phyloP scores from a whole-genome alignment of 2,888 invertebrate genomes.

The Norana najaformis region DNA sequence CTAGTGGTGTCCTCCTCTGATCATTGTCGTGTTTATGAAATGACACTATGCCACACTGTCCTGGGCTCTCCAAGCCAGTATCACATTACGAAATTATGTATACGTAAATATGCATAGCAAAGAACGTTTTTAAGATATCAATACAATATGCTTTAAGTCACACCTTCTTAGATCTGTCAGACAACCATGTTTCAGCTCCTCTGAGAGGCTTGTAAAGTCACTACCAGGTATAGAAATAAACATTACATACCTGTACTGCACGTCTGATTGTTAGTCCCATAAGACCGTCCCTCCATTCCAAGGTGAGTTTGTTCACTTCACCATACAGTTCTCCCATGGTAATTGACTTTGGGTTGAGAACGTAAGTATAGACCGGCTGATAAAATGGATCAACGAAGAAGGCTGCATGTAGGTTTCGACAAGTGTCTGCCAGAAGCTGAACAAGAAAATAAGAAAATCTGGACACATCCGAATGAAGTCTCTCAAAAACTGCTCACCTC shows the following conservation, averaged over 20 bases:
- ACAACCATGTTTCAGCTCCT: neutral
- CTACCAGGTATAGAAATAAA: too few species aligned
- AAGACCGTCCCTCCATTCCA: slow-evolving; percentile 89
- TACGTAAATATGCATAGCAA: too few species aligned
- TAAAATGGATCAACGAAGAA: slow-evolving; percentile 66
- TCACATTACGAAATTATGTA: neutral
- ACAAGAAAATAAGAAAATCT: slow-evolving; percentile 5
- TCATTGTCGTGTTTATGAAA: neutral
- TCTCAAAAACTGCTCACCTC: neutral
- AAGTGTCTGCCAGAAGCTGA: slow-evolving; percentile 74
- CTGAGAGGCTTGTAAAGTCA: too few species aligned
- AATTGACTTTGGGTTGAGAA: slow-evolving; percentile 86
- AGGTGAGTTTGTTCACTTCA: slow-evolving; percentile 78
- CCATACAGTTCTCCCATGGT: slow-evolving; percentile 86
- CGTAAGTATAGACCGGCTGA: slow-evolving; percentile 76
- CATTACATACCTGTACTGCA: slow-evolving; percentile 67
- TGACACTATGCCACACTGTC: neutral
- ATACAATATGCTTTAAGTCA: neutral
- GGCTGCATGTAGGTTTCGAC: slow-evolving; percentile 71
- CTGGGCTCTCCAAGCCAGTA: neutral
- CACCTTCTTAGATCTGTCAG: neutral
- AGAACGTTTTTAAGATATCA: neutral
- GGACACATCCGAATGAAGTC: neutral
- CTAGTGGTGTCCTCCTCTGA: neutral
- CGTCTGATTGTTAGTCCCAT: slow-evolving; percentile 73